Base-by-base conservation (phyloP, 2,888 invertebrate species). In the Camponotus fellah region DNA sequence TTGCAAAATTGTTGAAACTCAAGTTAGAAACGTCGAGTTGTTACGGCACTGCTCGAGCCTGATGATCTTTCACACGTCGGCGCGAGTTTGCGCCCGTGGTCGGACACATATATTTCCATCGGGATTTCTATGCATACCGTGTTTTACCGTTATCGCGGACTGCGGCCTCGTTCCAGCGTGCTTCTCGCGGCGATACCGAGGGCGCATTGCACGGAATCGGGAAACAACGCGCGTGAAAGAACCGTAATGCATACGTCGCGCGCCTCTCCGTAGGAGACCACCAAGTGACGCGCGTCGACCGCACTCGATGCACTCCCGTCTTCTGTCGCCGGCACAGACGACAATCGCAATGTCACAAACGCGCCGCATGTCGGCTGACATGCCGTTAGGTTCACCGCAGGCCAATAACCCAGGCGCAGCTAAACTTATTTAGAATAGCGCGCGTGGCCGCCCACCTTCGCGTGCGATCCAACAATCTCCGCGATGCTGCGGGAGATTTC, bases 381-480 rank as follows among this genome's bases (percentile, higher is more conserved):
- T 92, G 93, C 93, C 93, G 93, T 94, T 94, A 93, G 93, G 93
- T 94, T 94, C 93, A 94, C 90, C 90, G 86, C 93, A 93, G 94
- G 94, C 91, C 94, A 94, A 93, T 94, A 94, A 94, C 94, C 94
- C 92, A 92, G 83, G 85, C 88, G n/a, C n/a, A 83, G 91, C 92
- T 91, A 91, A 93, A 93, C 93, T 93, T 93, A 93, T 93, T 93
- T 93, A 92, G 93, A 93, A 93, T 92, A 92, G 92, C 87, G 82
- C 84, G 85, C 75, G 53, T 53, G 26, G 62, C 83, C 85, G 89
- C 87, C 91, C 91, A 88, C 91, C 91, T 89, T 87, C 83, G 81
- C 83, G 81, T 26, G 84, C 88, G 85, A 89, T 89, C 87, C 80
- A 86, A 86, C 85, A 87, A 86, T 89, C 91, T 21, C 81, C 84